Evolutionary conservation across 2,113 vertebrate species (phyloP), one percentile per base, ranked within the genome.

Genomic region (Tympanuchus pallidicinctus): DNA sequence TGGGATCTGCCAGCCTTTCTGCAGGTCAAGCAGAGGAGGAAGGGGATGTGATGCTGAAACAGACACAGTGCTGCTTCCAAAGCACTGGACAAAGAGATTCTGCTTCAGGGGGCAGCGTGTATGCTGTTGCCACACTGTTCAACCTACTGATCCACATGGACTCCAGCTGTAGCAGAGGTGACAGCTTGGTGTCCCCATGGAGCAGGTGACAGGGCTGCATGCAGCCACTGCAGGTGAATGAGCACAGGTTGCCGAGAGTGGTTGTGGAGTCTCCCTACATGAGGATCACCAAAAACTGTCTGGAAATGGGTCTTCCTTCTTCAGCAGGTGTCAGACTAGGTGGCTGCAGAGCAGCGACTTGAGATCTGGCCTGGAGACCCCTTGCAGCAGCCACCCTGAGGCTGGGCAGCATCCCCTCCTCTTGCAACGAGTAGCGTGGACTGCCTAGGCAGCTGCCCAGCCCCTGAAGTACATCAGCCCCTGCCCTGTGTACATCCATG

Each of bases 1-100:
- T 5, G 78, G 24, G 14, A 10, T 13, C 5, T 6, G 9, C 8
- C 85, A 59, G 48, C 32, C 79, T 7, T 43, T 1, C 79, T 17
- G 59, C 66, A 50, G 69, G n/a, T 57, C n/a, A 42, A 28, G 65
- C 65, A 40, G 56, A 61, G n/a, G 10, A 72, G 32, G 2, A 30
- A 43, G 18, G 24, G 71, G 18, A 36, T 22, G 20, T 0, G 0
- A 6, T 1, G 3, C 57, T 2, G 4, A 19, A 38, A 30, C 27
- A 3, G 65, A 52, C 27, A n/a, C 1, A 0, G 3, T 32, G 32
- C 52, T 40, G 47, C 34, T 80, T 14, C 17, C 73, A 2, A 6
- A 3, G 21, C 4, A 43, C 34, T 47, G 12, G 0, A 4, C 1
- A 10, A 25, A 34, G 40, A 3, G 60, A 42, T 10, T 4, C n/a